Evolutionary conservation across 1,140 invertebrate species (phyloP).

Genomic region (Drosophila takahashii): DNA sequence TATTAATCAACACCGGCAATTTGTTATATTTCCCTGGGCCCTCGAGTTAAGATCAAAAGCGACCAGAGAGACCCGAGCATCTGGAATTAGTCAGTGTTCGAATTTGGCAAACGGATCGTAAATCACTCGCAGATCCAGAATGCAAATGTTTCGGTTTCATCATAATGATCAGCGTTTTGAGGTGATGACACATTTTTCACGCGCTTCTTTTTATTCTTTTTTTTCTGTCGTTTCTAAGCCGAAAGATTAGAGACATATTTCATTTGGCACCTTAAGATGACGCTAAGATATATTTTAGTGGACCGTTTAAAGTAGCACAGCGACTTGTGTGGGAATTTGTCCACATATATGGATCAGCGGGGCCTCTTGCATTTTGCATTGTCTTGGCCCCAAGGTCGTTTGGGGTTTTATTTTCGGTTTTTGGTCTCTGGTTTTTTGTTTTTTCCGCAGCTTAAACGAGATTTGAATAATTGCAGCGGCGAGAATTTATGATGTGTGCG

Average conservation of each 20-base stretch:
- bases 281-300: conserved; percentile 69
- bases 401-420: conserved; percentile 6
- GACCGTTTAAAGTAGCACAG: conserved; percentile 71
- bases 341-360: conserved; percentile 8
- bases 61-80: conserved; percentile 18
- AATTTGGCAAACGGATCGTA: conserved; percentile 74
- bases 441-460: conserved; percentile 18
- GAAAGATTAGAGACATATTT: conserved; percentile 69
- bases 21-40: conserved; percentile 57
- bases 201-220: not conserved
- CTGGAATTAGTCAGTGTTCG: conserved; percentile 75
- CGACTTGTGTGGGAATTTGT: conserved; percentile 48
- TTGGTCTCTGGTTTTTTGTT: not conserved
- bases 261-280: conserved; percentile 63
- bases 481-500: conserved; percentile 18
- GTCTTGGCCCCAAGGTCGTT: conserved; percentile 29
- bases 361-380: conserved; percentile 43
- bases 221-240: conserved; percentile 35
- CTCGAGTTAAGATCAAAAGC: conserved; percentile 18
- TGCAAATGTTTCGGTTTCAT: conserved; percentile 36
- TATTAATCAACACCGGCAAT: conserved; percentile 56
- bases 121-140: conserved; percentile 55
- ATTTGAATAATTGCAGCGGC: conserved; percentile 39
- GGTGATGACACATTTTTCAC: conserved; percentile 11
- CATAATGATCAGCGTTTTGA: conserved; percentile 23